Base-by-base conservation (phyloP, 2,113 vertebrate genomes). In the Leuciscus idus region DNA sequence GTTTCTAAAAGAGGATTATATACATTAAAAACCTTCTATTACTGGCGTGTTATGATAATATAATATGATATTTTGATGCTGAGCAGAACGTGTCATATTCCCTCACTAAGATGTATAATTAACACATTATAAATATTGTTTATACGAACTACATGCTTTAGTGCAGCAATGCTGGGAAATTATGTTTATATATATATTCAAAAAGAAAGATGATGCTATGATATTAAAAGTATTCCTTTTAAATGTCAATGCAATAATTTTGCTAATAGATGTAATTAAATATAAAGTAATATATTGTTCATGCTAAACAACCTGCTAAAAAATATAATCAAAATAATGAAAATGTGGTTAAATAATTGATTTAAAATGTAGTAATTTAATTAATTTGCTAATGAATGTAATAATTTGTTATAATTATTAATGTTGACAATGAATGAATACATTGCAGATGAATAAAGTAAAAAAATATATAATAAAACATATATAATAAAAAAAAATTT, bases 1-100 rank as follows among this genome's bases (percentile, higher is more conserved):
- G 46, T 61, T 80, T 80, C 55, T 62, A 80, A 80, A 80, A 79
- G 21, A 61, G 57, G 33, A 80, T 61, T 36, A 13, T 59, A 61
- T 80, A n/a, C 59, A 21, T 79, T 79, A 61, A 13, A 11, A 43
- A 59, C 21, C 6, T n/a, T 28, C 36, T 46, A 62, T 62, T 10
- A 62, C 57, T 5, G 36, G 30, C 12, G 13, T 13, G 30, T n/a
- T 43, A 26, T 80, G 11, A 62, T 43, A 26, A 62, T 30, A 26
- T 26, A 26, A 26, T 26, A 26, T 26, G 26, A 26, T 26, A 8
- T 15, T 80, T 11, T 79, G 19, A 61, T 33, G 7, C 10, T 15
- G 39, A 26, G 43, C 72, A 15, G 39, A 46, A 33, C 15, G 9
- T 33, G 66, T 33, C 3, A 2, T 19, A 19, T 15, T 1, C 15